Evolutionary conservation across 2,113 vertebrate genomes (phyloP), one percentile per base, ranked within the genome.

Genomic region (Ictalurus punctatus): DNA sequence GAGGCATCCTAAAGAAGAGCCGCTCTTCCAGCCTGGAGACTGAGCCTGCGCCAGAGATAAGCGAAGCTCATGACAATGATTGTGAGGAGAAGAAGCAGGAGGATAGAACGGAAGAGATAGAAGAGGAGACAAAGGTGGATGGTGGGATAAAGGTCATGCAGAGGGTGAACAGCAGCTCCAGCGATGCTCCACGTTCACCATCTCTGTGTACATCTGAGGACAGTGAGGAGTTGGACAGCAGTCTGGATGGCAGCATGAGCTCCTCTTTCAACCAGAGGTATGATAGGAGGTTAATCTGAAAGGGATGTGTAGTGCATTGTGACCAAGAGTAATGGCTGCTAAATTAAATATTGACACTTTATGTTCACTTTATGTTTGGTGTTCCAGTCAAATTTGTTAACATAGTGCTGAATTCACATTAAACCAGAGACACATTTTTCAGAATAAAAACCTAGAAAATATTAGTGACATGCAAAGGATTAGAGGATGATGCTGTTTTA

Each of bases 1-100:
- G 92, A 92, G 95, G 95, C 87, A 96, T 96, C 92, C 92, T 96
- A 81, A 96, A 96, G 92, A 96, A 95, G 87, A 94, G 93, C 90
- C 95, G 93, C 83, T 95, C 95, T 82, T 94, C 94, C 37, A 95
- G 95, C 52, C 87, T 94, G 48, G 95, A 96, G 86, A 93, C 93
- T 0, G 96, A 95, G 86, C 91, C 61, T 2, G 23, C 23, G 13
- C 34, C 67, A 1, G 94, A 95, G 63, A 69, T 73, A 34, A 90
- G 88, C 0, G 44, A 74, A 6, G 12, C 80, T 27, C 40, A 90
- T 0, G 92, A 13, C 34, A 19, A 54, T 37, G 86, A 86, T 13
- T 58, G 76, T 14, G 90, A 91, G 27, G 88, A 88, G 3, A 87
- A 69, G 0, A 58, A 84, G 1, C 73, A 90, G 27, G 79, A 84